Evolutionary conservation across 30 jellyfish, hydroid and myxozoan species (phyloP).

Genomic region (Mastigias papua): DNA sequence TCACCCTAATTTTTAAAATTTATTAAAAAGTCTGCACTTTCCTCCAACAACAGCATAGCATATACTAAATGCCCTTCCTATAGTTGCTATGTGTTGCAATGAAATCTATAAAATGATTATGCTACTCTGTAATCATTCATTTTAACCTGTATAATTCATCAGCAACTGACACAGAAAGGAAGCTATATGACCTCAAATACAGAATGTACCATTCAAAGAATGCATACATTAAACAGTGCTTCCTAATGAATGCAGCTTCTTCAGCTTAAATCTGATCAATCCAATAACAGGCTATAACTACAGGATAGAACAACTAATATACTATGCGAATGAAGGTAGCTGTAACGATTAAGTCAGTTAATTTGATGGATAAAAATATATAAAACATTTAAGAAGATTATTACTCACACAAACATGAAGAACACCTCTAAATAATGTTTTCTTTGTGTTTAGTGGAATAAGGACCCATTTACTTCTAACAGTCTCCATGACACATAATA

Average conservation of each 20-base stretch:
- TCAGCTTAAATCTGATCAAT: background rate
- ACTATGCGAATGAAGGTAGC: background rate
- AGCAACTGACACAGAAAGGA: too few species aligned
- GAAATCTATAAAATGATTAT: too few species aligned
- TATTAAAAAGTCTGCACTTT: background rate
- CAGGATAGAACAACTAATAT: background rate
- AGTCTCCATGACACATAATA: background rate
- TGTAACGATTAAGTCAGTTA: background rate
- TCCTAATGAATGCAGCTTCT: background rate
- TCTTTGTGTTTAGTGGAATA: constrained; percentile 18
- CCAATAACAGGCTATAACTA: background rate
- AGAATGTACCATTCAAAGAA: too few species aligned
- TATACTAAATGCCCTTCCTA: too few species aligned
- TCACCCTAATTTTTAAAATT: too few species aligned
- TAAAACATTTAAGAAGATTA: too few species aligned
- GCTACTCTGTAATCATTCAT: too few species aligned
- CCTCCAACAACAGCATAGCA: too few species aligned
- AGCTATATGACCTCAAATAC: too few species aligned
- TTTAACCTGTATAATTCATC: too few species aligned
- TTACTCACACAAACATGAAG: constrained; percentile 5
- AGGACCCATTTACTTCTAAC: constrained; percentile 8
- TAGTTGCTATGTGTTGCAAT: too few species aligned
- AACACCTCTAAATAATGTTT: constrained; percentile 15
- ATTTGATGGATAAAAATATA: too few species aligned
- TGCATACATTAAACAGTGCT: background rate